Evolutionary conservation across 2,888 invertebrate genomes (phyloP).

Genomic region (Cephus nigrinus): DNA sequence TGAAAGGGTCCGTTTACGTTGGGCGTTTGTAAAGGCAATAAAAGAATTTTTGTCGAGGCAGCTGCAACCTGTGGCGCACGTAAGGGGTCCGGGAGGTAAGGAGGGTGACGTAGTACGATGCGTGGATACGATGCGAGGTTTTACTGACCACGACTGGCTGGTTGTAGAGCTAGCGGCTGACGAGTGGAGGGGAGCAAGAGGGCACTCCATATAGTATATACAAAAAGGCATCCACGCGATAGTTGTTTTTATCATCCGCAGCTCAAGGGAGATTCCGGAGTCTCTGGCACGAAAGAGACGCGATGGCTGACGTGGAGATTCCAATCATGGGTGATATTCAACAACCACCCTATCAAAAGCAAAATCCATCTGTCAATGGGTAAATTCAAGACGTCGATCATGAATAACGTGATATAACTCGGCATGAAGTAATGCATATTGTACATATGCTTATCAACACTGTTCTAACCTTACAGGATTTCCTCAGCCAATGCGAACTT

Average conservation of each 20-base stretch:
- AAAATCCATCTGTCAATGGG: constrained; percentile 35
- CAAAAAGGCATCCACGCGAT: not conserved
- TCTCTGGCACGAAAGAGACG: not conserved
- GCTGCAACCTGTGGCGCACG: constrained; percentile 47
- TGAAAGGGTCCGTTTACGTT: not conserved
- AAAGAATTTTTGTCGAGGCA: constrained; percentile 50
- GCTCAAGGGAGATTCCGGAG: not conserved
- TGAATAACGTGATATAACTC: not conserved
- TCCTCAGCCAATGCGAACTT: not conserved
- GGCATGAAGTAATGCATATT: not conserved
- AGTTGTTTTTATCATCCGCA: not conserved
- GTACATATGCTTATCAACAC: not conserved
- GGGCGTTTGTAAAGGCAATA: constrained; percentile 29
- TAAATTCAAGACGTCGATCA: constrained; percentile 23
- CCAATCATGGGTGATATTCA: constrained; percentile 55
- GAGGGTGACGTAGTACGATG: constrained; percentile 21
- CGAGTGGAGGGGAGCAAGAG: not conserved
- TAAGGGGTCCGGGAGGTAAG: constrained; percentile 18
- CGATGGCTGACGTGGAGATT: constrained; percentile 52
- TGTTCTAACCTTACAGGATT: not conserved
- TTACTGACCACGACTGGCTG: not conserved
- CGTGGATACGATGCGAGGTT: not conserved
- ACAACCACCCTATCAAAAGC: constrained; percentile 29
- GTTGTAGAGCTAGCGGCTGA: not conserved
- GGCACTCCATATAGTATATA: not conserved